phyloP scores from a whole-genome alignment of 23 tunicate species.

The Styela clava region DNA sequence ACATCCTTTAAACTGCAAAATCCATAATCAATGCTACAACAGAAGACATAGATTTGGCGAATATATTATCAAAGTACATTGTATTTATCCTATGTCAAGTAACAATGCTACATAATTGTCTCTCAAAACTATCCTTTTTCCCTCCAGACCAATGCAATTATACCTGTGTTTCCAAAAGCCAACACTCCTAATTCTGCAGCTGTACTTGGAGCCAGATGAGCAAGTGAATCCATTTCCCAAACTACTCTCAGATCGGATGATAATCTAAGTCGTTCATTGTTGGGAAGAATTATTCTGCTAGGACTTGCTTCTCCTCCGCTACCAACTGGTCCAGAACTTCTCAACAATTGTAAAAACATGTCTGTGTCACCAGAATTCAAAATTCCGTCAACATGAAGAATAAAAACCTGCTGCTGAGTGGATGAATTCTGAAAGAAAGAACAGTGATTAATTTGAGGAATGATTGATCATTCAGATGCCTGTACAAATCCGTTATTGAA shows the following conservation, averaged over 20 bases:
- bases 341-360: conserved; percentile 65
- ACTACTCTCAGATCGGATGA: conserved; percentile 62
- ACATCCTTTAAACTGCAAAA: not conserved
- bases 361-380: conserved; percentile 51
- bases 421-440: not conserved
- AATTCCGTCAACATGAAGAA: conserved; percentile 76
- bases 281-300: conserved; percentile 37
- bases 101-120: no score
- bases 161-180: conserved; percentile 58
- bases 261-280: conserved; percentile 71
- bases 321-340: conserved; percentile 28
- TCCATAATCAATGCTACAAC: no score
- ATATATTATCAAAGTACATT: conserved; percentile 6
- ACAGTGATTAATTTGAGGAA: no score
- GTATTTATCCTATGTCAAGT: not conserved
- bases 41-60: not conserved
- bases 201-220: conserved; percentile 55
- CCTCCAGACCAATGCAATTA: no score
- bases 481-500: no score
- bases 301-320: not conserved
- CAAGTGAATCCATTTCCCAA: conserved; percentile 75
- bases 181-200: conserved; percentile 67
- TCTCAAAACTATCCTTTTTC: no score
- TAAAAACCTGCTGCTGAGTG: conserved; percentile 29
- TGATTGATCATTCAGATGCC: no score